phyloP scores from a whole-genome alignment of 2,113 vertebrate species.

The Cyanoramphus novaezelandiae region DNA sequence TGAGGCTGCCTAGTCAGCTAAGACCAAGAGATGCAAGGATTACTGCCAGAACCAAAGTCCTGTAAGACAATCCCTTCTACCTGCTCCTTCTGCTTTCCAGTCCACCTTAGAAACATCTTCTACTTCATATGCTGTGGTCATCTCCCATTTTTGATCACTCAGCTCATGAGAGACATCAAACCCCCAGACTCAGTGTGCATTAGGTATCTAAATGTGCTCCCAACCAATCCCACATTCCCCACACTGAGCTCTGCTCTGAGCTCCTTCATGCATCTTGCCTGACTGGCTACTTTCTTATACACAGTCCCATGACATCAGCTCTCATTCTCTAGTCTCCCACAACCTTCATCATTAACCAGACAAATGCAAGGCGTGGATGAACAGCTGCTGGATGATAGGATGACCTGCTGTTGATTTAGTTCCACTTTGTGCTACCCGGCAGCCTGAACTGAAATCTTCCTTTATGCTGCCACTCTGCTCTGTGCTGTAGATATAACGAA shows the following conservation, averaged over 20 bases:
- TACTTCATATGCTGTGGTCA: background rate
- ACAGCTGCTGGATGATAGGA: background rate
- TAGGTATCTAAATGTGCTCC: background rate
- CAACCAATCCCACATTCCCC: background rate
- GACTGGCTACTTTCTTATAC: background rate
- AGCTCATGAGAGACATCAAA: background rate
- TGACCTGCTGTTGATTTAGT: background rate
- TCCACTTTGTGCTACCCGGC: background rate
- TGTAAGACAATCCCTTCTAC: background rate
- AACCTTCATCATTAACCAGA: background rate
- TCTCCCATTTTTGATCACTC: background rate
- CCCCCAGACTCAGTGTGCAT: background rate
- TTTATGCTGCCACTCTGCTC: background rate
- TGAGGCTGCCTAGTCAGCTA: constrained; percentile 57
- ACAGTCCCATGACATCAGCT: background rate
- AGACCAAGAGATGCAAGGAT: background rate
- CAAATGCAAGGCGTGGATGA: background rate
- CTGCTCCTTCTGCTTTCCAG: background rate
- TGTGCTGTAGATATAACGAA: background rate
- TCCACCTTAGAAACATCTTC: background rate
- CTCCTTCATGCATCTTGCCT: background rate
- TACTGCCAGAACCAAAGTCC: background rate
- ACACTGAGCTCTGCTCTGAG: background rate
- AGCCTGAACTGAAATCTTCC: background rate
- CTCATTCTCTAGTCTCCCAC: background rate